These are phyloP conservation scores for Poeciliopsis infans DNA, from an alignment of 2,797 vertebrate genomes.

Conservation along the genomic window DNA sequence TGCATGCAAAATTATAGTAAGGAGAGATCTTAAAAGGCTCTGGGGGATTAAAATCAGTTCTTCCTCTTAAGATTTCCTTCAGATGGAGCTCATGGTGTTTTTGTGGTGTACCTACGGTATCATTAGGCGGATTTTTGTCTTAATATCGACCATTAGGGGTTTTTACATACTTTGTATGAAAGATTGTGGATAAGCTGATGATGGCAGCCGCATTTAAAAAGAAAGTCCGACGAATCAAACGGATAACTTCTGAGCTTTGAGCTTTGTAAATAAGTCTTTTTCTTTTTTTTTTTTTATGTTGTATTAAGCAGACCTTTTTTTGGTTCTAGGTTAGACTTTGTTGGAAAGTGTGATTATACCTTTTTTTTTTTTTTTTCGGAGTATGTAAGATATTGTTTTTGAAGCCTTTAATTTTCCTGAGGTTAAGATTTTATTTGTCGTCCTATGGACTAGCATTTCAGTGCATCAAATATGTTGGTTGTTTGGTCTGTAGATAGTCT, in stretches of 20 bases:
- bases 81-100: slow-evolving; percentile 92
- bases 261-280: slow-evolving; percentile 94
- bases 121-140: slow-evolving; percentile 93
- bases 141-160: slow-evolving; percentile 81
- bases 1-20: slow-evolving; percentile 86
- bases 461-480: slow-evolving; percentile 92
- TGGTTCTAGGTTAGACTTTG: slow-evolving; percentile 82
- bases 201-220: slow-evolving; percentile 75
- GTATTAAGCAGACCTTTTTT: slow-evolving; percentile 75
- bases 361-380: slow-evolving; percentile 59
- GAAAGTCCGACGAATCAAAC: slow-evolving; percentile 80
- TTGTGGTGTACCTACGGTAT: slow-evolving; percentile 93
- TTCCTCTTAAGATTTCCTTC: slow-evolving; percentile 94
- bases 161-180: slow-evolving; percentile 82
- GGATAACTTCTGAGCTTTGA: slow-evolving; percentile 90
- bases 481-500: slow-evolving; percentile 98
- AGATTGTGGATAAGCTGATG: slow-evolving; percentile 70
- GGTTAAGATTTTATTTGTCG: slow-evolving; percentile 82
- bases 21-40: slow-evolving; percentile 83
- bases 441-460: slow-evolving; percentile 92
- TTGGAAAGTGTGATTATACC: slow-evolving; percentile 87
- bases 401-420: slow-evolving; percentile 78
- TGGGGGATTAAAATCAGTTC: slow-evolving; percentile 89
- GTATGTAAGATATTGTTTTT: slow-evolving; percentile 86
- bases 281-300: slow-evolving; percentile 83